Base-by-base conservation (phyloP, 2,113 vertebrate species). In the Varanus salvator region DNA sequence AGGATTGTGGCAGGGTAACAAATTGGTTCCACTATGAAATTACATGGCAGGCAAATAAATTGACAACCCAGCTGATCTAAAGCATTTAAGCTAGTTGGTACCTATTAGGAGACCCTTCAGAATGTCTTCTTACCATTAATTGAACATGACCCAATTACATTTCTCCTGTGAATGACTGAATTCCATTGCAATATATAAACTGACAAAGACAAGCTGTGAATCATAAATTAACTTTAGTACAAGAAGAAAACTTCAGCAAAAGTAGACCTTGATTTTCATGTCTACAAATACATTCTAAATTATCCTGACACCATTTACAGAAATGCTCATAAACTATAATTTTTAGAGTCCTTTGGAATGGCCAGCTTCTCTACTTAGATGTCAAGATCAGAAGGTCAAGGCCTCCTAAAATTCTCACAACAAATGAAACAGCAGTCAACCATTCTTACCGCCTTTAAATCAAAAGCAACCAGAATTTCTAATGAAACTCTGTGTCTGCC, bases 191-290 rank as follows among this genome's bases (percentile, higher is more conserved):
- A 14, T 68, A 92, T 86, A 71, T 75, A 89, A 93, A 94, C 85
- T 0, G 84, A 31, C 1, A 48, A 5, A 78, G 54, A 54, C 92
- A 85, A 93, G 81, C 77, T 88, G 72, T 77, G 85, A 90, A 76
- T 76, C 29, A 92, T 84, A 89, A 93, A 95, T 92, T 89, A 92
- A 3, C 19, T 76, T 87, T 72, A 93, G 75, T 91, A 95, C 92
- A 81, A 72, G 66, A 60, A 94, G 82, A 44, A 90, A 92, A 91
- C 31, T 3, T 50, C 60, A 91, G 83, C 57, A 90, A 92, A 60
- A 89, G 34, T 68, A 91, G 25, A 80, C 57, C 21, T 31, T 87
- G 44, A 75, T 88, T 77, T 89, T 87, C 17, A 0, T 89, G 90
- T 90, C 81, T 90, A 83, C 87, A 92, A 86, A 84, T n/a, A 84